These are phyloP conservation scores for Gyrodactylus bullatarudis DNA, from an alignment of 1,140 invertebrate genomes.

Conservation along the genomic window DNA sequence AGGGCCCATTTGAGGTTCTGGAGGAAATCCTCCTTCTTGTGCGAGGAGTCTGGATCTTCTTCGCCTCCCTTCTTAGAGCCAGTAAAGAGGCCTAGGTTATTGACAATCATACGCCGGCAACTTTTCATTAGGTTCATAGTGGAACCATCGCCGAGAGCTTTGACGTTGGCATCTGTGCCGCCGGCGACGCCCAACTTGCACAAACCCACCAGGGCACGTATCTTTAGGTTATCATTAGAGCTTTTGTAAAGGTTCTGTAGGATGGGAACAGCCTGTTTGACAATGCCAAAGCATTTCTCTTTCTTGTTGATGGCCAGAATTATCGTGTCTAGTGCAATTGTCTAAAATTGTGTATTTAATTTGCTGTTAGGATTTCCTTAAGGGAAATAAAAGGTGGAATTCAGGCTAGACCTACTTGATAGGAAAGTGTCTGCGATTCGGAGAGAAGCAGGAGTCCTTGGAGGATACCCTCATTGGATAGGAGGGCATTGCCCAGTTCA, in stretches of 20 bases:
- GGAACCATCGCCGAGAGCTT: constrained; percentile 72
- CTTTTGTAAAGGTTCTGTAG: constrained; percentile 66
- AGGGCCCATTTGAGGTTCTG: constrained; percentile 58
- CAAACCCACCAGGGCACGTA: constrained; percentile 33
- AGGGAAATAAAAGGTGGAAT: constrained; percentile 4
- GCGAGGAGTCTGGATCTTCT: constrained; percentile 11
- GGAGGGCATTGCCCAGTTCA: constrained; percentile 61
- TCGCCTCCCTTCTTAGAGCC: constrained; percentile 10
- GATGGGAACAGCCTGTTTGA: constrained; percentile 59
- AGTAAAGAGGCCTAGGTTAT: neutral
- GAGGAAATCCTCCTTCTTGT: constrained; percentile 8
- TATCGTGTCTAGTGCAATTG: constrained; percentile 51
- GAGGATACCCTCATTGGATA: constrained; percentile 60
- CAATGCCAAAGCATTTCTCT: constrained; percentile 63
- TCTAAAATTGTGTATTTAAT: too few relatives aligned
- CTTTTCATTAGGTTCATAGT: constrained; percentile 63
- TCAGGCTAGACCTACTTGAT: constrained; percentile 25
- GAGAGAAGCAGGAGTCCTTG: constrained; percentile 93
- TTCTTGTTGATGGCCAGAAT: constrained; percentile 82
- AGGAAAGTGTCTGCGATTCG: constrained; percentile 39
- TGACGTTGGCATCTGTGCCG: constrained; percentile 64
- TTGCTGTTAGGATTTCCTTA: neutral
- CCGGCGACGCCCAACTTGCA: constrained; percentile 81
- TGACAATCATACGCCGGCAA: constrained; percentile 31
- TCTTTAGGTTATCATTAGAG: constrained; percentile 50